Conservation (phyloP, 2,888 invertebrate species). For the Mythimna ferrago region DNA sequence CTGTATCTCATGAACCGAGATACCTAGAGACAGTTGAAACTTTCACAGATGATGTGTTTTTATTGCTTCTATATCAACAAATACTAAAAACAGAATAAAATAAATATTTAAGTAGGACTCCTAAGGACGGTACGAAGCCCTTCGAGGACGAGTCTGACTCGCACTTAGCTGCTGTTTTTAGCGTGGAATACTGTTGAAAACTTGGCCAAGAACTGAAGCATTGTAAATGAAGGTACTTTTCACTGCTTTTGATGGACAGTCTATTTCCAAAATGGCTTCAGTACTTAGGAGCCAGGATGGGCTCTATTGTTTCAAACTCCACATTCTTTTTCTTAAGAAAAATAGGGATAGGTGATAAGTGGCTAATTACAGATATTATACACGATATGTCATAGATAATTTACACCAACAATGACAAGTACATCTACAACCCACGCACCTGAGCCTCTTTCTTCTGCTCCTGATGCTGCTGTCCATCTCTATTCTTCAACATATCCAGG, state of each 20-base stretch:
- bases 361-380: background rate
- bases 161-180: too few species aligned
- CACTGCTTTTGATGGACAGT: background rate
- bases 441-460: slow-evolving; percentile 84
- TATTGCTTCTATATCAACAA: too few species aligned
- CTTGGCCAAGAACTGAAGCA: background rate
- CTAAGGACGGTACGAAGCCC: too few species aligned
- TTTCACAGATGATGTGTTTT: too few species aligned
- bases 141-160: too few species aligned
- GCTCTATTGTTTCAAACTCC: background rate
- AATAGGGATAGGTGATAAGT: background rate
- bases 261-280: background rate
- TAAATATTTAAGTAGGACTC: too few species aligned
- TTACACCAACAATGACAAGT: background rate
- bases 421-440: slow-evolving; percentile 65
- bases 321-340: background rate
- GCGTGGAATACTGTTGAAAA: too few species aligned
- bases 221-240: too few species aligned
- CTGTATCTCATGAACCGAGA: too few species aligned
- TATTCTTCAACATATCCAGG: slow-evolving; percentile 85
- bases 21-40: too few species aligned
- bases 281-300: background rate
- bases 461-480: slow-evolving; percentile 82
- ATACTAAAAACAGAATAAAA: too few species aligned
- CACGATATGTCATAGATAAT: background rate